A percentile compares a stretch with the other conserved stretches of the same genome.
Evolutionary conservation across 2,113 vertebrate genomes (phyloP).

Genomic region (Campylorhamphus procurvoides): DNA sequence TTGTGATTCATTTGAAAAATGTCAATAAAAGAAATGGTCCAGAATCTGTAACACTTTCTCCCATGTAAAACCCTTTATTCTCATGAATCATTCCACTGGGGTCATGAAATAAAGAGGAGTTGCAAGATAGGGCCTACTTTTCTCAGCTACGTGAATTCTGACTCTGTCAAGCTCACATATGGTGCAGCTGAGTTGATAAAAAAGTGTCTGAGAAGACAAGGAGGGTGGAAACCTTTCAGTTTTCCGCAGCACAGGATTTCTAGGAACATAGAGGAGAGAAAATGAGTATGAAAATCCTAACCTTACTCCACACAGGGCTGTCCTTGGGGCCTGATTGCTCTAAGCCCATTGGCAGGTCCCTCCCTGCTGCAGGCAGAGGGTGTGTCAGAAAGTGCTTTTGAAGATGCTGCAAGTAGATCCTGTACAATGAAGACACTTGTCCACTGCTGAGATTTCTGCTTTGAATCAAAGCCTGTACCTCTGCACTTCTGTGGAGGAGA

Average conservation of each 20-base stretch:
- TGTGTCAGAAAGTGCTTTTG: neutral
- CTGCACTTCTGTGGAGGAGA: fast-evolving
- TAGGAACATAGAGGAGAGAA: neutral
- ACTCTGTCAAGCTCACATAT: conserved; percentile 16
- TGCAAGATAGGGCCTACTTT: neutral
- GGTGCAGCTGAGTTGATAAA: neutral
- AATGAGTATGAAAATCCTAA: neutral
- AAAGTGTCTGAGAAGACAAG: conserved; percentile 22
- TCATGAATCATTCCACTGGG: neutral
- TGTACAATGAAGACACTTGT: neutral
- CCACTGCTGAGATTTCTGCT: neutral
- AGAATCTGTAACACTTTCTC: neutral
- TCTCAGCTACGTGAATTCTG: neutral
- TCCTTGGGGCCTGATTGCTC: neutral
- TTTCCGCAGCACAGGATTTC: conserved; percentile 17
- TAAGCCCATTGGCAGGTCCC: neutral
- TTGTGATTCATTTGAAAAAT: neutral
- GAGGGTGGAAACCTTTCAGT: conserved; percentile 24
- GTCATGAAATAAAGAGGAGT: conserved; percentile 17
- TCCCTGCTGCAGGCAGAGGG: neutral
- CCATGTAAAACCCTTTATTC: conserved; percentile 21
- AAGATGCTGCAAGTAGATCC: neutral
- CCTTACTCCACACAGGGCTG: neutral
- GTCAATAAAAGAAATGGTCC: neutral
- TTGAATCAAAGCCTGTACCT: neutral